These are phyloP conservation scores for Pygoscelis antarcticus DNA, from an alignment of 2,113 vertebrate species.

Conservation along the genomic window DNA sequence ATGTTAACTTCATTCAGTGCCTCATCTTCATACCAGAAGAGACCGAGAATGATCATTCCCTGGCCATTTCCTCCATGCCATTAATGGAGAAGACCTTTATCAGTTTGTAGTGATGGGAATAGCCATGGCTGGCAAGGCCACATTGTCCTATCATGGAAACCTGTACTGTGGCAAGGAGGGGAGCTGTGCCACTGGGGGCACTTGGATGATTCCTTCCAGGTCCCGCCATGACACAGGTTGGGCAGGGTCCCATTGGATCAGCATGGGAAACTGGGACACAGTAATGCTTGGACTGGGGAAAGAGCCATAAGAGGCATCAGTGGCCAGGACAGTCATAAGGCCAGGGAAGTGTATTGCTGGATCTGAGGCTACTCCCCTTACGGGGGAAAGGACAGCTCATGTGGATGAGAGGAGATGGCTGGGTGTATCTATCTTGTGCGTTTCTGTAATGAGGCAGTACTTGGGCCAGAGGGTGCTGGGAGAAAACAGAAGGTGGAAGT, in stretches of 20 bases:
- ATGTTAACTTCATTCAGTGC: not conserved
- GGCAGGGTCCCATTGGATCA: accelerated
- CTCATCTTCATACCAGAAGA: not conserved
- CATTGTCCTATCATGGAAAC: not conserved
- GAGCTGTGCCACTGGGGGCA: not conserved
- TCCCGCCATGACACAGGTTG: not conserved
- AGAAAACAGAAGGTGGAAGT: not conserved
- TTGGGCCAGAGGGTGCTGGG: not conserved
- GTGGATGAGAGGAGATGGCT: not conserved
- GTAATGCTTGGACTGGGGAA: not conserved
- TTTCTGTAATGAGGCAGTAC: not conserved
- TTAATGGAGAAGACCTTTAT: not conserved
- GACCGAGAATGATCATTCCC: not conserved
- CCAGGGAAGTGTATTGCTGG: not conserved
- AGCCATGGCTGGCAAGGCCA: not conserved
- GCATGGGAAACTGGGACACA: not conserved
- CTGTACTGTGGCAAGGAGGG: not conserved
- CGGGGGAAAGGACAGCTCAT: not conserved
- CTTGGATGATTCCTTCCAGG: not conserved
- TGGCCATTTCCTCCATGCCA: not conserved
- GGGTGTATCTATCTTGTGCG: accelerated
- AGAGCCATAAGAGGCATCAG: not conserved
- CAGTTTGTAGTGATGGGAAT: not conserved
- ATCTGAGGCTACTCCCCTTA: not conserved
- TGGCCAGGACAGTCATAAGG: not conserved